Percentiles rank a stretch among this genome's conserved stretches.
Evolutionary conservation across 2,888 invertebrate genomes (phyloP).

Genomic region (Scaptomyza reducta): DNA sequence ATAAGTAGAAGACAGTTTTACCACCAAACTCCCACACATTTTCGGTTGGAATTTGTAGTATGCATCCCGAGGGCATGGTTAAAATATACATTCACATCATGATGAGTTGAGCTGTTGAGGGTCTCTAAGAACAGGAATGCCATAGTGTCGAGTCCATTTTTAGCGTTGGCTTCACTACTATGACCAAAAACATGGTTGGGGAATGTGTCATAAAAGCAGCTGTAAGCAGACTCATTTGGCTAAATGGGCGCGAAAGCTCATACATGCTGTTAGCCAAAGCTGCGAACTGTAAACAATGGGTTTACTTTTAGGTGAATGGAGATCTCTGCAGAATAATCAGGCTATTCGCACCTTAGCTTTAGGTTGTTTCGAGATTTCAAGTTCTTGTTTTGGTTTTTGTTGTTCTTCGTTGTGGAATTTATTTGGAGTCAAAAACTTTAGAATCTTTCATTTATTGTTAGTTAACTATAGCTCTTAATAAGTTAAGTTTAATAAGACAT

Average conservation of each 20-base stretch:
- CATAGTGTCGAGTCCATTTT: slow-evolving; percentile 47
- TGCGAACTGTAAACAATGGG: slow-evolving; percentile 27
- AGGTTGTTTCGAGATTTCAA: not conserved
- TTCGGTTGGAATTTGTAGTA: slow-evolving; percentile 54
- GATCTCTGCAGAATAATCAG: not conserved
- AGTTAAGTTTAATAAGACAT: no score
- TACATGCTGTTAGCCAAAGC: slow-evolving; percentile 26
- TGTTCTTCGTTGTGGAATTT: not conserved
- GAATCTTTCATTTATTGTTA: no score
- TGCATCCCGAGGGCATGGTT: slow-evolving; percentile 24
- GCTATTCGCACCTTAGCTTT: not conserved
- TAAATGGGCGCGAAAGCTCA: slow-evolving; percentile 46
- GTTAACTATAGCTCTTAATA: no score
- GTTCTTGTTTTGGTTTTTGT: not conserved
- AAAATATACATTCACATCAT: slow-evolving; percentile 30
- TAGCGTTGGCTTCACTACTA: slow-evolving; percentile 43
- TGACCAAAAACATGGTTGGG: slow-evolving; percentile 33
- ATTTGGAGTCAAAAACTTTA: not conserved
- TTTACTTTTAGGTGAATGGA: not conserved
- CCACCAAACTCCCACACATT: not conserved
- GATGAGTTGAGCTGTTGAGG: slow-evolving; percentile 20
- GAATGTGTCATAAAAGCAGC: slow-evolving; percentile 56
- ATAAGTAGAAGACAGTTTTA: slow-evolving; percentile 33
- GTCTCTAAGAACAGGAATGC: slow-evolving; percentile 1
- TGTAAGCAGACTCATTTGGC: slow-evolving; percentile 55